A percentile compares a stretch with the other conserved stretches of the same genome.
These are phyloP conservation scores for Gibbula magus DNA, from an alignment of 2,888 invertebrate species.

Conservation along the genomic window DNA sequence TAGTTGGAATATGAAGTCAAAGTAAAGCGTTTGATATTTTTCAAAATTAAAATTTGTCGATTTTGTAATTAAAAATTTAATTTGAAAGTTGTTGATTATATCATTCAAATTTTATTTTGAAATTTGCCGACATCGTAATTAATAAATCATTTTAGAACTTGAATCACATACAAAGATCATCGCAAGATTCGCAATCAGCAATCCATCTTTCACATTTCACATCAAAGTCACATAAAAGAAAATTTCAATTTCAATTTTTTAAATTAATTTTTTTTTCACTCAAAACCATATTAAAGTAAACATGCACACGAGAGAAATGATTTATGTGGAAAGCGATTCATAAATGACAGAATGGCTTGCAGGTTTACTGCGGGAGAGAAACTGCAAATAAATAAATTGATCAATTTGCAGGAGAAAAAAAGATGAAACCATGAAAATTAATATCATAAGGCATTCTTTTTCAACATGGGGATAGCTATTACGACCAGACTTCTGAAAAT, in stretches of 20 bases:
- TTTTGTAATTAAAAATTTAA: neutral
- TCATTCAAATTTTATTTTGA: neutral
- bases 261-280: neutral
- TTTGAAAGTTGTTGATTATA: neutral
- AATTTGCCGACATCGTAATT: neutral
- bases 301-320: too few relatives aligned
- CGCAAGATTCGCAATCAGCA: neutral
- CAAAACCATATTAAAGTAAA: neutral
- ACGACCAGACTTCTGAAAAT: neutral
- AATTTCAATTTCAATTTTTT: conserved; percentile 11
- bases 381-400: too few relatives aligned
- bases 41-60: too few relatives aligned
- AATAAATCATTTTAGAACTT: neutral
- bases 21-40: neutral
- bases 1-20: neutral
- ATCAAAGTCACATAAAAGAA: conserved; percentile 5
- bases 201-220: neutral
- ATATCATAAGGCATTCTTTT: too few relatives aligned
- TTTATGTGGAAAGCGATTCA: too few relatives aligned
- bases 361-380: too few relatives aligned
- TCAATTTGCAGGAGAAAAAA: too few relatives aligned
- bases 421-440: too few relatives aligned
- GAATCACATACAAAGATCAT: neutral
- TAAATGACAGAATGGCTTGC: too few relatives aligned
- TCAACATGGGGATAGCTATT: too few relatives aligned